phyloP scores from a whole-genome alignment of 2,888 invertebrate genomes.

The Lysandra bellargus region DNA sequence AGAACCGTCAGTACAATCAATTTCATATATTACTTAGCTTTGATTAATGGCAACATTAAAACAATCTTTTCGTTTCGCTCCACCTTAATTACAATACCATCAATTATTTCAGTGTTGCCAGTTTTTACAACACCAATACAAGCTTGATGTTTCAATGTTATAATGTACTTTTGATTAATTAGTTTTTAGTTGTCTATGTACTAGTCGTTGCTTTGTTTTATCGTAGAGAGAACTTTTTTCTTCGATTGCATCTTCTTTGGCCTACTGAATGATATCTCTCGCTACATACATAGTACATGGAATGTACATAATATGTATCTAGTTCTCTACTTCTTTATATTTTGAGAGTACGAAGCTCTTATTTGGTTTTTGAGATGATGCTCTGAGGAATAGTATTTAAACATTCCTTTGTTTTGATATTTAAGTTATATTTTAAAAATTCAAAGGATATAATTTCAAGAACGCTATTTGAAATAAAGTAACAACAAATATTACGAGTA shows the following conservation, averaged over 20 bases:
- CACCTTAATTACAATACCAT: conserved; percentile 35
- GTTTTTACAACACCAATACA: conserved; percentile 16
- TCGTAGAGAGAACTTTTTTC: not conserved
- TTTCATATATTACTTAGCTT: conserved; percentile 38
- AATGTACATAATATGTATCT: not conserved
- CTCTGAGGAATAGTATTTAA: not conserved
- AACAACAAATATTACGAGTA: not conserved
- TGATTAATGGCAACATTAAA: conserved; percentile 70
- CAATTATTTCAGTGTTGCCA: conserved; percentile 35
- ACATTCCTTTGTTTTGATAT: not conserved
- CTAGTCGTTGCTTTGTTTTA: not conserved
- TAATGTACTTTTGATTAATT: conserved; percentile 12
- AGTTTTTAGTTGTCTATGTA: not conserved
- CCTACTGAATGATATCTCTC: no score
- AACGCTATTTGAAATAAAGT: not conserved
- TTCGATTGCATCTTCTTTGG: not conserved
- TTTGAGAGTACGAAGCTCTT: no score
- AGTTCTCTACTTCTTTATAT: not conserved
- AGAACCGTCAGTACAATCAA: no score
- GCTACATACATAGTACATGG: no score
- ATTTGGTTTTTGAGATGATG: not conserved
- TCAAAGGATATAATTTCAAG: not conserved
- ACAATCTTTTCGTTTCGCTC: conserved; percentile 42
- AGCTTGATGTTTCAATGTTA: conserved; percentile 24
- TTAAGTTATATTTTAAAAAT: not conserved